A percentile compares a stretch with the other conserved stretches of the same genome.
Evolutionary conservation across 2,113 vertebrate species (phyloP).

Genomic region (Brachirus orientalis): DNA sequence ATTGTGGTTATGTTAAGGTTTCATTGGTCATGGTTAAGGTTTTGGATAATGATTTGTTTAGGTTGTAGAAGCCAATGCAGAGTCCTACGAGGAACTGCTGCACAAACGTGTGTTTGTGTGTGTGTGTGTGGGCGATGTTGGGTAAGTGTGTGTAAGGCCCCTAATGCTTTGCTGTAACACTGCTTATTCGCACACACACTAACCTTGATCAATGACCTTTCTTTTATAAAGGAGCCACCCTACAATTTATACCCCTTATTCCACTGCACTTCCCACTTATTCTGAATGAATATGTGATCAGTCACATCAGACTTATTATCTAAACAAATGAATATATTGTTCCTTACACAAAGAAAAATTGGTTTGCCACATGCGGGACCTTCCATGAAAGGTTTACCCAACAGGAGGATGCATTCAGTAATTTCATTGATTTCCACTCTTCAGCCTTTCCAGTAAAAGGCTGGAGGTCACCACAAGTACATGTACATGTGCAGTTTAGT

Average conservation of each 20-base stretch:
- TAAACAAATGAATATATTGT: background rate
- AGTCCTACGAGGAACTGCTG: no score
- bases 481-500: conserved; percentile 14
- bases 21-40: no score
- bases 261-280: background rate
- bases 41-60: no score
- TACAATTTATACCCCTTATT: conserved; percentile 23
- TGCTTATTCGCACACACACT: conserved; percentile 50
- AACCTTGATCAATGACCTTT: conserved; percentile 69
- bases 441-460: conserved; percentile 39
- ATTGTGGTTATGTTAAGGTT: no score
- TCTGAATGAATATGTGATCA: background rate
- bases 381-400: conserved; percentile 24
- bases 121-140: conserved; percentile 10
- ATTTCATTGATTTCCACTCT: conserved; percentile 49
- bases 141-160: conserved; percentile 42
- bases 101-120: background rate
- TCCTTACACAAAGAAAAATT: background rate
- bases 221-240: conserved; percentile 41
- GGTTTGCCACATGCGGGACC: background rate
- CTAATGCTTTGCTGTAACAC: conserved; percentile 47
- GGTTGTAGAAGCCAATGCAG: no score
- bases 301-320: background rate
- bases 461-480: conserved; percentile 41
- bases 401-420: conserved; percentile 36